Base-by-base conservation (phyloP, 2,797 vertebrate genomes). In the Mormyrops boulengeri region DNA sequence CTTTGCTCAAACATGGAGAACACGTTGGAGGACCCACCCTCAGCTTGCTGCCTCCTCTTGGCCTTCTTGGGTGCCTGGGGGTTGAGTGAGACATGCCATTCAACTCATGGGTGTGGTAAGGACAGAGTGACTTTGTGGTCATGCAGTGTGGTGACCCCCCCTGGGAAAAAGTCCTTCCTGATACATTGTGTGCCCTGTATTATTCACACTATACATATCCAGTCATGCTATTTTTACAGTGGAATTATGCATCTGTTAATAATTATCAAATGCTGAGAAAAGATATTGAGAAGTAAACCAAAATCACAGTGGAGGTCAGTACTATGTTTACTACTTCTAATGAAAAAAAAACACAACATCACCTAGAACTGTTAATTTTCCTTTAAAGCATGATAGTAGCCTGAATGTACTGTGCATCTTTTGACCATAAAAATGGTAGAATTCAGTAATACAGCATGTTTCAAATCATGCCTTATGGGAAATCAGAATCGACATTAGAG, bases 1-100 rank as follows among this genome's bases (percentile, higher is more conserved):
- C 96, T 96, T 94, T 97, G 96, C 92, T 97, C 96, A 30, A 96
- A 96, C 96, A 96, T 96, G 93, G 96, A 96, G 94, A 96, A 96
- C 88, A 97, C 96, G 30, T 93, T 96, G 93, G 96, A 96, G 92
- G 95, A 95, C 44, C 97, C 96, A 0, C 97, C 2, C 0, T 95
- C 97, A 52, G 95, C 95, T 92, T 90, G 94, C 93, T 91, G 94
- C 95, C 96, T 96, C 96, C 97, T 98, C 96, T 96, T 98, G 91
- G 97, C 97, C 94, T 97, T 98, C 95, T 98, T 98, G 95, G 97
- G 97, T 96, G 97, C 95, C 97, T 98, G 93, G 7, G 62, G 73
- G 55, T 92, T n/a, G 14, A 14, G 38, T 12, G 47, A 49, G n/a
- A 50, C 82, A 9, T 8, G 44, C 44, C 41, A 50, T 49, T 85